Evolutionary conservation across 2,113 vertebrate genomes (phyloP), one percentile per base, ranked within the genome.

Genomic region (Coreoperca whiteheadi): DNA sequence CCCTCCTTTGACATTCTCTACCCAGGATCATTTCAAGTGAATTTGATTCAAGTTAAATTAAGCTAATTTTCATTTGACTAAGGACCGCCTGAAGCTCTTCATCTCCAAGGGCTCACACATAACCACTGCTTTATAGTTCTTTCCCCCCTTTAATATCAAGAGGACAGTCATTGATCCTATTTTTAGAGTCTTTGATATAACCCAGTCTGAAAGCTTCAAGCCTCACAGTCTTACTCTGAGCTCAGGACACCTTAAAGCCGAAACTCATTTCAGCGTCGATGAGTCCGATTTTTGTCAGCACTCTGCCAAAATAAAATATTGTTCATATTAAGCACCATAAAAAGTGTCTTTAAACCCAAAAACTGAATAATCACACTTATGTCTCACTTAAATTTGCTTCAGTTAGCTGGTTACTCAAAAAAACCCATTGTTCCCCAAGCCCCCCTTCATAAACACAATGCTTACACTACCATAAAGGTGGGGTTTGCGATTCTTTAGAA

Each of bases 1-100:
- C 48, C 74, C 77, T 85, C 57, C 77, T 89, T 59, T 87, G 82
- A 69, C 77, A 77, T 68, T 61, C 82, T 82, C 79, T 71, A 51
- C 54, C 78, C 48, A 41, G 57, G 73, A 85, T 79, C 51, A 76
- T 85, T 88, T 80, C 20, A 51, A 71, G 43, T 72, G 67, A 89
- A 89, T 88, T 88, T 28, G 88, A 91, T 91, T 75, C 73, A 60
- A 72, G 78, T 39, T 68, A 81, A 89, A 91, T 89, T 79, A 79
- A 71, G 74, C 46, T 85, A 68, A 81, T 90, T 75, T 87, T 83
- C 68, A 79, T 81, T 79, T 54, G 39, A 83, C 69, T 82, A 60
- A 77, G 82, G 71, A 63, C 50, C 1, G 54, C 72, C 65, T 72
- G 54, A 21, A 79, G 68, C 81, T 76, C 68, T 63, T 77, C 68